Conservation (phyloP, 2,113 vertebrate species). For the Myiozetetes cayanensis region DNA sequence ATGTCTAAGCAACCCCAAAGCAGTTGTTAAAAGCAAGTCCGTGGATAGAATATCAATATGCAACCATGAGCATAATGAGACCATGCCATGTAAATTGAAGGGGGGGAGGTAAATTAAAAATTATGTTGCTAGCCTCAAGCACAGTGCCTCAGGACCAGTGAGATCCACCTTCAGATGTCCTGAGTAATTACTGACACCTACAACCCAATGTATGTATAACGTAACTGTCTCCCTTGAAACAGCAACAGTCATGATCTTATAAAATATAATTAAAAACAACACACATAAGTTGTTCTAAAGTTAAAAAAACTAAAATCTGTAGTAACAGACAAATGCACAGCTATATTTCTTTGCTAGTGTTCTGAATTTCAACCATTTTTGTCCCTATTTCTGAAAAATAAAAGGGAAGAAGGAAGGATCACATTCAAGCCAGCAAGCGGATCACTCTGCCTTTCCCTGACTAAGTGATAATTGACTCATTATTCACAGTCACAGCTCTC, state of each 20-base stretch:
- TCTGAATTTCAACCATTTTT: conserved; percentile 55
- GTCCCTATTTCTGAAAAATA: conserved; percentile 44
- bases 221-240: background rate
- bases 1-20: background rate
- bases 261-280: conserved; percentile 46
- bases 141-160: background rate
- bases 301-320: conserved; percentile 33
- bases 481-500: conserved; percentile 66
- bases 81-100: background rate
- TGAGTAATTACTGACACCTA: background rate
- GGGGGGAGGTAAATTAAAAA: background rate
- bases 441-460: conserved; percentile 40
- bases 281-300: conserved; percentile 34
- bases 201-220: background rate
- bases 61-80: conserved; percentile 3
- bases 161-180: background rate
- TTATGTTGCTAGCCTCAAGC: background rate
- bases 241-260: background rate
- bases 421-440: conserved; percentile 20
- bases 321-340: background rate
- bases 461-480: conserved; percentile 65
- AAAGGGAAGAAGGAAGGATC: background rate
- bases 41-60: background rate
- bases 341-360: conserved; percentile 24
- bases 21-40: background rate